Conservation (phyloP, 2,113 vertebrate species). For the Heterotis niloticus region DNA sequence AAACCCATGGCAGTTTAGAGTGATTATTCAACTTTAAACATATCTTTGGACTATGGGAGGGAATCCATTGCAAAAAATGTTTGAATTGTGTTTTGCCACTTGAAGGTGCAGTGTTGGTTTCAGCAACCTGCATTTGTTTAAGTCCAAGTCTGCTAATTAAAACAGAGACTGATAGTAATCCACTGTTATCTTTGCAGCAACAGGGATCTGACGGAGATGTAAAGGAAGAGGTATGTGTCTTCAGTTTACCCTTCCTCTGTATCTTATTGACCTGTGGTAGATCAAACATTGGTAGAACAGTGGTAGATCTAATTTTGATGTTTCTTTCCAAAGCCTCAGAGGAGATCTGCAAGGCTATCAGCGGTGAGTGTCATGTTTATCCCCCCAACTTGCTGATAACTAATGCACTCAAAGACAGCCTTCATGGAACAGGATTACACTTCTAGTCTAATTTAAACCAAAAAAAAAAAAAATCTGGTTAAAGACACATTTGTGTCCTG, state of each 20-base stretch:
- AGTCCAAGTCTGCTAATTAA: not conserved
- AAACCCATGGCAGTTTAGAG: no score
- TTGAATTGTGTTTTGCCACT: no score
- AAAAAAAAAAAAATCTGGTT: not conserved
- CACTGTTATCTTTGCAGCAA: conserved; percentile 41
- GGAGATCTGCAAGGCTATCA: conserved; percentile 76
- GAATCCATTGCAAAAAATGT: no score
- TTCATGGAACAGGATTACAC: no score
- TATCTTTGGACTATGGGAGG: no score
- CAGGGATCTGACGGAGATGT: conserved; percentile 66
- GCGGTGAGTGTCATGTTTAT: conserved; percentile 61
- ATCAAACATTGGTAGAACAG: not conserved
- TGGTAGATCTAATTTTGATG: conserved; percentile 5
- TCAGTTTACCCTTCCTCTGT: not conserved
- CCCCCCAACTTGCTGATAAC: not conserved
- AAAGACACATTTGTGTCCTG: not conserved
- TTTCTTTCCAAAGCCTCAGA: conserved; percentile 65
- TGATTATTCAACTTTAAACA: no score
- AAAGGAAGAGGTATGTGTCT: conserved; percentile 68
- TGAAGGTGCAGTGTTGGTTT: no score
- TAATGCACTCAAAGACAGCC: not conserved
- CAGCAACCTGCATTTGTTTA: no score
- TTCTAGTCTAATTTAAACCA: no score
- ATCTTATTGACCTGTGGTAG: not conserved
- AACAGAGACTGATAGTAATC: not conserved